Base-by-base conservation (phyloP, 2,113 vertebrate species). In the Saimiri boliviensis region DNA sequence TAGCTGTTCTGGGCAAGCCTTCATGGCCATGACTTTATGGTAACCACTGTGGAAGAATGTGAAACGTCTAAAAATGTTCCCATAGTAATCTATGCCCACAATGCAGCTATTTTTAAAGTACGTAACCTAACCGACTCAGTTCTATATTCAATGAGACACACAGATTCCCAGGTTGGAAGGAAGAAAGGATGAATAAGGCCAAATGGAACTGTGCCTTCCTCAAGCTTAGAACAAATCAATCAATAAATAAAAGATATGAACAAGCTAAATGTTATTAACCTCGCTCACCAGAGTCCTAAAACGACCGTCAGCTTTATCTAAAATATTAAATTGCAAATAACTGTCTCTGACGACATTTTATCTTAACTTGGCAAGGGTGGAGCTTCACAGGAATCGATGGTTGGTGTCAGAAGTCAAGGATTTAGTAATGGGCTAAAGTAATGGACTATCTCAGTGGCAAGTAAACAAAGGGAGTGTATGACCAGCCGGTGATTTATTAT, bases 61-160 rank as follows among this genome's bases (percentile, higher is more conserved):
- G 74, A 93, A 91, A 81, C 93, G 87, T 63, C 63, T 89, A 97
- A 76, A 98, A 91, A 91, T 82, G 74, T 89, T 97, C 83, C 93
- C 92, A 90, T 86, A 23, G 58, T 94, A 93, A 92, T 74, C 83
- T 93, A 70, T 82, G 74, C 97, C 97, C 98, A 91, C 88, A 97
- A 98, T 96, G 58, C 23, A 81, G 79, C 93, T 98, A 97, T 98
- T 98, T 98, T 98, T 98, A 98, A 98, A 94, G 49, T 95, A 32
- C 96, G 90, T 47, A 98, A 95, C 32, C 71, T 86, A 96, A 93
- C 96, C 95, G 73, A 68, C 60, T 97, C 84, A 86, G 94, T 94
- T 98, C 98, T 93, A 47, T 90, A 87, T 97, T 97, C 87, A 98
- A 77, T 89, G 83, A 95, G 97, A 98, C 90, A 95, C 49, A 88